A percentile compares a stretch with the other conserved stretches of the same genome.
Conservation (phyloP, 2,888 invertebrate genomes). For the Tromatobia lineatoria region DNA sequence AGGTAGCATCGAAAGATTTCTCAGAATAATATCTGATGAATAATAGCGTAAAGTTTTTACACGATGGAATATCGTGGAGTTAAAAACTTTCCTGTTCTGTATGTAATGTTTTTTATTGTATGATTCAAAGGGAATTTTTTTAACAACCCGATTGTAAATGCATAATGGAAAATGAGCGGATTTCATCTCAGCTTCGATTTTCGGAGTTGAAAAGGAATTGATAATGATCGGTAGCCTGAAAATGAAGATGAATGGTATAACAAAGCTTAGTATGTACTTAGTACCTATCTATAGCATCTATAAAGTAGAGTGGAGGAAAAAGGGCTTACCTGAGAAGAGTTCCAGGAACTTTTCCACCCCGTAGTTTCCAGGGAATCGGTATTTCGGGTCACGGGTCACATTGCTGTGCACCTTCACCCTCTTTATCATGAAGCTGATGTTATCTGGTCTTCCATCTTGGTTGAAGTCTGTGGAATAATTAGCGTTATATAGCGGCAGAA, state of each 20-base stretch:
- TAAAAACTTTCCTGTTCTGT: conserved; percentile 26
- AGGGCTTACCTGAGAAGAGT: conserved; percentile 93
- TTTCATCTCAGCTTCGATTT: conserved; percentile 34
- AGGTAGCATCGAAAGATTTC: conserved; percentile 47
- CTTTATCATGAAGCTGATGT: conserved; percentile 97
- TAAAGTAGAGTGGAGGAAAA: background rate
- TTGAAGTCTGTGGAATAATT: conserved; percentile 91
- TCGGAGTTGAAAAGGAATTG: conserved; percentile 28
- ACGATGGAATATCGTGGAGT: conserved; percentile 22
- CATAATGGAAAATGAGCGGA: conserved; percentile 50
- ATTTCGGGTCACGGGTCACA: conserved; percentile 93
- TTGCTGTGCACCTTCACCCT: conserved; percentile 96
- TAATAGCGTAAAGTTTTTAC: conserved; percentile 46
- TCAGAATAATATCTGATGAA: conserved; percentile 47
- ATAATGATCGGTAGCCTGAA: conserved; percentile 29
- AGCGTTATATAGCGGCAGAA: conserved; percentile 9
- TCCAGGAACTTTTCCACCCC: conserved; percentile 99
- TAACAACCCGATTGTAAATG: too few relatives aligned
- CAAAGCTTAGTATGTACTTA: background rate
- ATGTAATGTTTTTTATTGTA: background rate
- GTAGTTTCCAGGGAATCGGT: conserved; percentile 96
- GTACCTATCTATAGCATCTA: background rate
- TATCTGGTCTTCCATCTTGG: conserved; percentile 95
- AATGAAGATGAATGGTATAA: background rate
- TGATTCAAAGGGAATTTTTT: background rate